A percentile compares a stretch with the other conserved stretches of the same genome.
phyloP scores from a whole-genome alignment of 2,113 vertebrate species.

The Tyto alba region DNA sequence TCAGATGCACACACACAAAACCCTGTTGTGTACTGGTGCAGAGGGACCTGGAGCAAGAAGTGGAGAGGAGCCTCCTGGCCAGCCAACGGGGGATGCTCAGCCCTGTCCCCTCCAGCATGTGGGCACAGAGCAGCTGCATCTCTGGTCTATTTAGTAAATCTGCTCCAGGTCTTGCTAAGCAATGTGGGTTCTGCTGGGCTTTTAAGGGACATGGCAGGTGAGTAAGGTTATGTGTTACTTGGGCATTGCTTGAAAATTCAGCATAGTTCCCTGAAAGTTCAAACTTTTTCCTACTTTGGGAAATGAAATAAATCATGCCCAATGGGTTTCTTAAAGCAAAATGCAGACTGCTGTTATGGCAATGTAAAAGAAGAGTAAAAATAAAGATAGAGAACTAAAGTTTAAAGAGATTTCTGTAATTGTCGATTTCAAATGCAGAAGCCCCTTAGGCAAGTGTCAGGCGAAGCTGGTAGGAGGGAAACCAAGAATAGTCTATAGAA shows the following conservation, averaged over 20 bases:
- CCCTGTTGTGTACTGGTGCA: not conserved
- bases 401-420: constrained; percentile 33
- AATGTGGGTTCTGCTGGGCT: not conserved
- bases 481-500: constrained; percentile 17
- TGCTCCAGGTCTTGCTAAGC: not conserved
- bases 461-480: not conserved
- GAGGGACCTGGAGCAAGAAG: not conserved
- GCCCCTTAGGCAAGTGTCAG: constrained; percentile 41
- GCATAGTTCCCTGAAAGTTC: not conserved
- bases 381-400: constrained; percentile 12
- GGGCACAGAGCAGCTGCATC: not conserved
- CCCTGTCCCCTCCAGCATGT: not conserved
- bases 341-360: not conserved
- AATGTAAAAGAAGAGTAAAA: constrained; percentile 13
- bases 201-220: not conserved
- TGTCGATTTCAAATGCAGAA: constrained; percentile 17
- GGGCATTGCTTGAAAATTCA: not conserved
- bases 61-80: not conserved
- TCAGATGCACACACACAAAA: not conserved
- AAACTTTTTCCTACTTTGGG: not conserved
- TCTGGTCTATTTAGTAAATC: not conserved
- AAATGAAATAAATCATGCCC: not conserved
- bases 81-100: not conserved
- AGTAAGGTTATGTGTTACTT: not conserved
- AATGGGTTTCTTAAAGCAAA: constrained; percentile 31